Base-by-base conservation (phyloP, 2,888 invertebrate species). In the Hololepta plana region DNA sequence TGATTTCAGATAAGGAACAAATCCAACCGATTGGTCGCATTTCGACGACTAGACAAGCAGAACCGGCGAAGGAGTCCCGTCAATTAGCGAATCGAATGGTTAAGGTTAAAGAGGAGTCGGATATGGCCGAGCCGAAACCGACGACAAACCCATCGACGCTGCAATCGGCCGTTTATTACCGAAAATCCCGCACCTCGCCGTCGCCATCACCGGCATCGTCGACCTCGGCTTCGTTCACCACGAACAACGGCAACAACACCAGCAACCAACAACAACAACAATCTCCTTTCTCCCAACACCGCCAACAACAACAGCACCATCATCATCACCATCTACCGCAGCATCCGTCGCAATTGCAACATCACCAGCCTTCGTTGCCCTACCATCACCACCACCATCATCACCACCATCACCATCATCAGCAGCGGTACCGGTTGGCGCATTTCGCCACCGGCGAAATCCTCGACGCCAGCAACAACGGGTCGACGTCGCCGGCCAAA, bases 311-410 rank as follows among this genome's bases (percentile, higher is more conserved):
- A 30, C 23, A 24, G 26, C n/a, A 27, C 20, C 22, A 27, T 27
- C 33, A 32, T 41, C 9, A 41, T 39, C 33, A 30, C 40, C 20
- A 38, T 53, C 44, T 51, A 50, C 45, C 51, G 50, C 42, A 49
- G 49, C 44, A 51, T 49, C 45, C 45, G 44, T 36, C 41, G 54
- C 55, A 57, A 59, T 55, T 60, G 19, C 27, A 60, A 53, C 62
- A 56, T 46, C 53, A 55, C 44, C 57, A 37, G 26, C 34, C 35
- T 44, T 51, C 51, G 41, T 50, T 49, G 45, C 51, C 50, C 47
- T 49, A 49, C 38, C 45, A 57, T 53, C 58, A 60, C 54, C 62
- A 60, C 52, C 61, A 55, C 54, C 50, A 42, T 42, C 44, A 51
- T 36, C 48, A 49, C 33, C 52, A 54, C 35, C 53, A 50, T 35